Evolutionary conservation across 2,888 invertebrate genomes (phyloP).

Genomic region (Choreutis nemorana): DNA sequence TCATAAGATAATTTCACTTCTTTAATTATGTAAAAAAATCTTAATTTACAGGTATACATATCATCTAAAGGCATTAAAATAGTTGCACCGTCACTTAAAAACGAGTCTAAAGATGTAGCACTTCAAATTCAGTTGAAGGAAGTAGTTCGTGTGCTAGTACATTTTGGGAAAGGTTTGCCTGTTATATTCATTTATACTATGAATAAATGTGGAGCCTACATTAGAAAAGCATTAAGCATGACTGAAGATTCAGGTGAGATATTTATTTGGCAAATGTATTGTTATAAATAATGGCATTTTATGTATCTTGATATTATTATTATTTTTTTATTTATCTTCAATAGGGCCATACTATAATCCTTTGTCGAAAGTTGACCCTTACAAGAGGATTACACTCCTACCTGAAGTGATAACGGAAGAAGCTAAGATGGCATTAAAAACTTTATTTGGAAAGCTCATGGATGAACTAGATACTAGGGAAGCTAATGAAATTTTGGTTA

Average conservation of each 20-base stretch:
- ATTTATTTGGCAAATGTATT: too few relatives aligned
- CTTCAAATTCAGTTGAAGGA: conserved; percentile 74
- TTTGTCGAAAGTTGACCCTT: conserved; percentile 70
- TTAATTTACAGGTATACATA: conserved; percentile 56
- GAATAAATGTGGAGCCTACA: conserved; percentile 71
- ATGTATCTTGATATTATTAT: not conserved
- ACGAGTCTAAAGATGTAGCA: conserved; percentile 62
- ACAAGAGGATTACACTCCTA: conserved; percentile 78
- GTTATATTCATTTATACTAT: conserved; percentile 83
- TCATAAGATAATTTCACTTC: not conserved
- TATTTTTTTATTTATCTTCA: conserved; percentile 1
- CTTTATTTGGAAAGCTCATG: conserved; percentile 69
- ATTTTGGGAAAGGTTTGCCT: conserved; percentile 79
- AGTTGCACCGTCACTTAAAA: conserved; percentile 66
- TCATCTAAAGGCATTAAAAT: conserved; percentile 68
- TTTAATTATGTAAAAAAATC: conserved; percentile 1
- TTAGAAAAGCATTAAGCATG: conserved; percentile 78
- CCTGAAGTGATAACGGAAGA: conserved; percentile 75
- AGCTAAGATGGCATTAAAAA: conserved; percentile 69
- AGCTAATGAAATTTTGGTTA: conserved; percentile 83
- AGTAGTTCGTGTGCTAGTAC: conserved; percentile 77
- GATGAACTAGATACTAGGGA: conserved; percentile 78
- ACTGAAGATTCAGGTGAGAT: conserved; percentile 50
- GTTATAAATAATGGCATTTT: too few relatives aligned
- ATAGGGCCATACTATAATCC: conserved; percentile 68